A percentile compares a stretch with the other conserved stretches of the same genome.
These are phyloP conservation scores for Aproaerema taeniolella DNA, from an alignment of 2,888 invertebrate genomes.

Conservation along the genomic window DNA sequence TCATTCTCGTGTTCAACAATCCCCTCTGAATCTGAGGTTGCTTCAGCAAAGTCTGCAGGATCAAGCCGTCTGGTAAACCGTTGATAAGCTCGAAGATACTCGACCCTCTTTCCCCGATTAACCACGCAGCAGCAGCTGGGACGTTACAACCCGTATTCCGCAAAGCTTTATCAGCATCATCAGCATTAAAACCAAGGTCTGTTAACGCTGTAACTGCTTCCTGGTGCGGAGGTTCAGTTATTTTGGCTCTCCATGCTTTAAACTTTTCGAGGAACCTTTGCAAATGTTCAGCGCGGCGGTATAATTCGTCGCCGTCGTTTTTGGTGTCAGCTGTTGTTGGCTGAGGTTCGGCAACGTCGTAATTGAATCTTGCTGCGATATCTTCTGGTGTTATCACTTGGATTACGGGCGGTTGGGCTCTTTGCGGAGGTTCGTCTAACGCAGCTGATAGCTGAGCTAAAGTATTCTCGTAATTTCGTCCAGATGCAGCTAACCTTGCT, in stretches of 20 bases:
- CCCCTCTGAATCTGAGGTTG: slow-evolving; percentile 68
- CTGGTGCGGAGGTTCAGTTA: slow-evolving; percentile 48
- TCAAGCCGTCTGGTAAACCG: slow-evolving; percentile 58
- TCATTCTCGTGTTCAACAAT: slow-evolving; percentile 60
- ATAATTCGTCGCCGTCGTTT: slow-evolving; percentile 30
- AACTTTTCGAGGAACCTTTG: slow-evolving; percentile 61
- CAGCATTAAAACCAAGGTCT: slow-evolving; percentile 51
- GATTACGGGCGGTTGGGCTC: slow-evolving; percentile 35
- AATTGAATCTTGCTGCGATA: slow-evolving; percentile 45
- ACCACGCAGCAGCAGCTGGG: slow-evolving; percentile 63
- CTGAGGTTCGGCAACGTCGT: background rate
- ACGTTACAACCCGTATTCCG: slow-evolving; percentile 56
- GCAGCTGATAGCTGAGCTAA: slow-evolving; percentile 55
- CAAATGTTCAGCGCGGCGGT: slow-evolving; percentile 52
- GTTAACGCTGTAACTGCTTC: slow-evolving; percentile 46
- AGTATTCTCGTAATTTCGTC: slow-evolving; percentile 57
- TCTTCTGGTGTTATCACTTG: slow-evolving; percentile 64
- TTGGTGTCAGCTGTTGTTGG: slow-evolving; percentile 16
- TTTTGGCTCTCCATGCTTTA: slow-evolving; percentile 49
- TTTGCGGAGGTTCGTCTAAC: slow-evolving; percentile 45
- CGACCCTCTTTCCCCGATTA: slow-evolving; percentile 62
- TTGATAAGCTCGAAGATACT: slow-evolving; percentile 61
- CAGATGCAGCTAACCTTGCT: slow-evolving; percentile 58
- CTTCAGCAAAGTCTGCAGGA: slow-evolving; percentile 54
- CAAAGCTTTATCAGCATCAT: slow-evolving; percentile 53